These are phyloP conservation scores for Listronotus oregonensis DNA, from an alignment of 1,140 invertebrate species.

Conservation along the genomic window DNA sequence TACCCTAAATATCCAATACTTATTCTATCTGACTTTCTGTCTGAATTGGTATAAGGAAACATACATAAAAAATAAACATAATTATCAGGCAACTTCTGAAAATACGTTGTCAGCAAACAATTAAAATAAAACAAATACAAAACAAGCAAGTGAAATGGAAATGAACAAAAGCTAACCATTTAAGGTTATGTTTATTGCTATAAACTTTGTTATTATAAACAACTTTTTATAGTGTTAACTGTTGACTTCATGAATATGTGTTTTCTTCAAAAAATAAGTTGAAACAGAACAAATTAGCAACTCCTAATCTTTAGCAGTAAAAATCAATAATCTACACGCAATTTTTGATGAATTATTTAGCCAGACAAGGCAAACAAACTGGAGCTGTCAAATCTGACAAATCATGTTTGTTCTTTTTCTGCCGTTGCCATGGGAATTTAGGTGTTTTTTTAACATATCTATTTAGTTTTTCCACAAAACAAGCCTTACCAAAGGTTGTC, in stretches of 20 bases:
- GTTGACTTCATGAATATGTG: neutral
- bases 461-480: neutral
- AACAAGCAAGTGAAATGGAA: neutral
- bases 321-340: constrained; percentile 3
- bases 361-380: constrained; percentile 8
- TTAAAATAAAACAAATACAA: constrained; percentile 1
- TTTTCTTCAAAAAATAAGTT: neutral
- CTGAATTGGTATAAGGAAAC: no score
- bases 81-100: neutral
- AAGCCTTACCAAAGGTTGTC: neutral
- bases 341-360: neutral
- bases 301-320: constrained; percentile 6
- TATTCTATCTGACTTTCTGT: no score
- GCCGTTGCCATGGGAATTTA: constrained; percentile 9
- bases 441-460: neutral
- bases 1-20: no score
- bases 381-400: constrained; percentile 3
- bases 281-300: neutral
- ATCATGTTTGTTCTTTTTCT: constrained; percentile 7
- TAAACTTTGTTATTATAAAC: no score
- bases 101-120: neutral
- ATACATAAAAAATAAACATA: neutral
- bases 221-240: no score
- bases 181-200: no score
- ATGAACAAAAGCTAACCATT: neutral